Base-by-base conservation (phyloP, 1,140 invertebrate genomes). In the Euwallacea fornicatus region DNA sequence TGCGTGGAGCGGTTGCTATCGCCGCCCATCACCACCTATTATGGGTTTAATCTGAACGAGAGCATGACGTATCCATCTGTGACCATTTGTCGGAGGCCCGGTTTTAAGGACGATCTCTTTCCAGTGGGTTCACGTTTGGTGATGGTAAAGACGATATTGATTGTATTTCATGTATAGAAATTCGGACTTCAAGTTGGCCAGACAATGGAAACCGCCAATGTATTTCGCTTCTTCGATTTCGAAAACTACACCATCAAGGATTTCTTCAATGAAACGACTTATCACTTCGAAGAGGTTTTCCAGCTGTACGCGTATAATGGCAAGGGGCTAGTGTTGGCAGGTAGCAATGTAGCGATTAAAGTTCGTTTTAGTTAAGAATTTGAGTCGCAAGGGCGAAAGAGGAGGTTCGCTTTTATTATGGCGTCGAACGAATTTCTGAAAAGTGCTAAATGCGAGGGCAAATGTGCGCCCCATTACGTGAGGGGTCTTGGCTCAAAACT, bases 31-130 rank as follows among this genome's bases (percentile, higher is more conserved):
- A 85, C 87, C 0, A 88, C 88, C 7, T 86, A 88, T 74, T 86
- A 86, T 0, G 84, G 85, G 73, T 87, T 88, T 67, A 84, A 84
- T 74, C 83, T 88, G 42, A 89, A 89, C 74, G 84, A 87, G 11
- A 86, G 86, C 0, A 83, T 89, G 53, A 76, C 81, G 54, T 89
- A 88, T 78, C 88, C 88, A 8, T 86, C 87, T 62, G 76, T 89
- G 0, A 89, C 87, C 0, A 81, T 89, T 64, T 89, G 88, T 72
- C 79, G 86, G 41, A 84, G 86, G 53, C 87, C 88, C 0, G 81
- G 86, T 0, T 89, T 87, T 74, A 87, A 86, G 72, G 81, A 78
- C 42, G 79, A 86, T 2, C 81, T 85, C 43, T 76, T 89, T 54
- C 71, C 79, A 72, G 88, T 88, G 59, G 66, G 54, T 71, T 11